Evolutionary conservation across 2,113 vertebrate species (phyloP).

Genomic region (Chamaetylas fuelleborni): DNA sequence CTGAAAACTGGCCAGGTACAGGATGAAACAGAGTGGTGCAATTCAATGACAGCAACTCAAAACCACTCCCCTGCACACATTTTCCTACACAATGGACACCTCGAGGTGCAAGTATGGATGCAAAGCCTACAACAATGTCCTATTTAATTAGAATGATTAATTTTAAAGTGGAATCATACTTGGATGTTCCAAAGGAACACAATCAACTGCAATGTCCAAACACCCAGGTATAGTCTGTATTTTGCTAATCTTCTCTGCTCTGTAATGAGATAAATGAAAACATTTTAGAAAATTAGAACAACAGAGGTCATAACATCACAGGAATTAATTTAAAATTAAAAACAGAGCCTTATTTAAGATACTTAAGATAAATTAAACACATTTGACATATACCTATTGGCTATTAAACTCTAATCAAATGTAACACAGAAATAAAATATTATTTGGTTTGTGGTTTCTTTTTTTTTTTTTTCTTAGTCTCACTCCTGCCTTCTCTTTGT

Average conservation of each 20-base stretch:
- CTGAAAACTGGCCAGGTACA: not conserved
- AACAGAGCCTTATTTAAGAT: not conserved
- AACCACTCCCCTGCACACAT: not conserved
- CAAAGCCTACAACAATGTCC: not conserved
- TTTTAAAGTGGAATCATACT: constrained; percentile 77
- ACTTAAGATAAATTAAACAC: not conserved
- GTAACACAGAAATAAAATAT: not conserved
- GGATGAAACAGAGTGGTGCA: not conserved
- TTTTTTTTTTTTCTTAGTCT: not conserved
- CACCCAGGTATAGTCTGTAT: constrained; percentile 91
- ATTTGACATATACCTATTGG: not conserved
- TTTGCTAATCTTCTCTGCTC: constrained; percentile 94
- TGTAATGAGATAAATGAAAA: constrained; percentile 68
- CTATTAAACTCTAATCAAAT: not conserved
- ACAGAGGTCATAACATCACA: not conserved
- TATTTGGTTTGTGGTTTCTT: not conserved
- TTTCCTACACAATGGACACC: not conserved
- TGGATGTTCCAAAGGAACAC: constrained; percentile 90
- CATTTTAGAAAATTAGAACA: not conserved
- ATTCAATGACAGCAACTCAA: not conserved
- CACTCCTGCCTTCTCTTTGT: not conserved
- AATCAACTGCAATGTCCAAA: constrained; percentile 88
- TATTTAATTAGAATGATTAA: not conserved
- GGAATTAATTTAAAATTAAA: not conserved
- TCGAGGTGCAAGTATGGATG: not conserved